Conservation (phyloP, 2,888 invertebrate species). For the Drosophila recens region DNA sequence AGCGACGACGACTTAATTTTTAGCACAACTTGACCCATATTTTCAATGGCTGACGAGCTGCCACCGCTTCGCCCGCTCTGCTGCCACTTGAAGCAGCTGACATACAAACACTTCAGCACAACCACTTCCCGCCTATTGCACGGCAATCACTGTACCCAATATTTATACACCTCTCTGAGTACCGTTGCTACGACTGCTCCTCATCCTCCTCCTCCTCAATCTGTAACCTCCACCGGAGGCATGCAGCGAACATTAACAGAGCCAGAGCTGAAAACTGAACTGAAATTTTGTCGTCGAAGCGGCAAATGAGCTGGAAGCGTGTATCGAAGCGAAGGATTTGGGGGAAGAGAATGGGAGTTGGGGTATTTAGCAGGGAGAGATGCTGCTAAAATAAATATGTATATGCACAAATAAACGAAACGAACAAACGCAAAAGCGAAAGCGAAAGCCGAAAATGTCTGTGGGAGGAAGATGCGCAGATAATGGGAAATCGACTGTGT, state of each 20-base stretch:
- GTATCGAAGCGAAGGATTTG: slow-evolving; percentile 48
- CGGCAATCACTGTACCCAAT: slow-evolving; percentile 37
- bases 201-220: neutral
- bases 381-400: slow-evolving; percentile 77
- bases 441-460: slow-evolving; percentile 53
- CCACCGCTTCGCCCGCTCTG: slow-evolving; percentile 16
- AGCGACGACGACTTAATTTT: slow-evolving; percentile 69
- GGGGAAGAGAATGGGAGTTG: neutral
- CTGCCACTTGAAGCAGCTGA: slow-evolving; percentile 73
- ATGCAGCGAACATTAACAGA: slow-evolving; percentile 62
- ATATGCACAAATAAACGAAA: slow-evolving; percentile 57
- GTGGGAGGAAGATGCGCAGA: slow-evolving; percentile 38
- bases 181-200: too few relatives aligned
- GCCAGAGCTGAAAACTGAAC: slow-evolving; percentile 70
- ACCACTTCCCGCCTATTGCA: slow-evolving; percentile 12
- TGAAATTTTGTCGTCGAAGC: slow-evolving; percentile 80
- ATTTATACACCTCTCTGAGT: slow-evolving; percentile 47
- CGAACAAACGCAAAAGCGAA: slow-evolving; percentile 54
- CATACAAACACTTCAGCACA: slow-evolving; percentile 53
- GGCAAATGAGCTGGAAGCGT: slow-evolving; percentile 79
- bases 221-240: neutral
- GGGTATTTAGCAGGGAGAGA: slow-evolving; percentile 6
- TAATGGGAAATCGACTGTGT: slow-evolving; percentile 36
- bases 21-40: slow-evolving; percentile 81
- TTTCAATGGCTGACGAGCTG: slow-evolving; percentile 62